These are phyloP conservation scores for Eptatretus atami DNA, from an alignment of 2,797 vertebrate species.

Conservation along the genomic window DNA sequence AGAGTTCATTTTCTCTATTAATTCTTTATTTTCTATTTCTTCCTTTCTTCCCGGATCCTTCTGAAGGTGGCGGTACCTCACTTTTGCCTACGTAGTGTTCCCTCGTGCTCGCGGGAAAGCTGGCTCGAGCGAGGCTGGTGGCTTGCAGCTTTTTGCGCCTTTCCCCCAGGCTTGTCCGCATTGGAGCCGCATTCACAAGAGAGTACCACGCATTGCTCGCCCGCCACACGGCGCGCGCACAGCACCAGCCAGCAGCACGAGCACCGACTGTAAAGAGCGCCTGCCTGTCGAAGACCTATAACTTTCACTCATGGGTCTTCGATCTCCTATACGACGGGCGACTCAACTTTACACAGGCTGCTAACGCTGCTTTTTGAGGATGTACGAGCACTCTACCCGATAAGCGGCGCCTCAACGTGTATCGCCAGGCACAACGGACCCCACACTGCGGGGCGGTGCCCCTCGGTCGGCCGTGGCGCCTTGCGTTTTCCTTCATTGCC, in stretches of 20 bases:
- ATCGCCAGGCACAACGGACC: slow-evolving; percentile 27
- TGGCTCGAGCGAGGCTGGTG: slow-evolving; percentile 13
- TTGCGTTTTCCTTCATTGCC: slow-evolving; percentile 11
- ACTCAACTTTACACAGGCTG: slow-evolving; percentile 95
- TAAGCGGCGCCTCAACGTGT: slow-evolving; percentile 60
- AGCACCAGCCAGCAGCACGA: too few species aligned
- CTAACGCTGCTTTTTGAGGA: slow-evolving; percentile 88
- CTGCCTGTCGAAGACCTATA: slow-evolving; percentile 54
- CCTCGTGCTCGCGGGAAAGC: slow-evolving; percentile 23
- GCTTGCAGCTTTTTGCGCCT: slow-evolving; percentile 34
- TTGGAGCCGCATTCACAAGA: slow-evolving; percentile 37
- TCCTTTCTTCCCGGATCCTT: slow-evolving; percentile 16
- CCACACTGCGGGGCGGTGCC: slow-evolving; percentile 13
- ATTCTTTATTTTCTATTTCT: too few species aligned
- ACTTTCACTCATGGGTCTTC: slow-evolving; percentile 87
- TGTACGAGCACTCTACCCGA: slow-evolving; percentile 77
- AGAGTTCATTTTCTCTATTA: too few species aligned
- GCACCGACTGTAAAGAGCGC: slow-evolving; percentile 25
- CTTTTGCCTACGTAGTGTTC: slow-evolving; percentile 36
- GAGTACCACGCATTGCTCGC: not conserved
- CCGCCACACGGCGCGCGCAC: not conserved
- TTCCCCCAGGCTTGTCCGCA: slow-evolving; percentile 32
- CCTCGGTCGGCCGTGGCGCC: slow-evolving; percentile 7
- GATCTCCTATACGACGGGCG: slow-evolving; percentile 74
- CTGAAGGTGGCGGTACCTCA: slow-evolving; percentile 33